Evolutionary conservation across 2,797 vertebrate species (phyloP), one percentile per base, ranked within the genome.

Genomic region (Leptatherina wallacei): DNA sequence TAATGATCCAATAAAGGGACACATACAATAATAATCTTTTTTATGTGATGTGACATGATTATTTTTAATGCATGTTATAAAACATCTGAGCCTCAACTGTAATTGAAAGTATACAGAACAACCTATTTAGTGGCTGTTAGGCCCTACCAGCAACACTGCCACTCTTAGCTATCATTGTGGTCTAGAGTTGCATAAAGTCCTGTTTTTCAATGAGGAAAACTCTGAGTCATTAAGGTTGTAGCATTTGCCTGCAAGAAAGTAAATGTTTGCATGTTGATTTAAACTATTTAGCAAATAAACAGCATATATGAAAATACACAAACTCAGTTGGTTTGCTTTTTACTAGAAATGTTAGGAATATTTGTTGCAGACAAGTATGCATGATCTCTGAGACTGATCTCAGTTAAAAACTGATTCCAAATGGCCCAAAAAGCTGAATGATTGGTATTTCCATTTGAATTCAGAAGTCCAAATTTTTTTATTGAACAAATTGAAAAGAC

Each of bases 21-120:
- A 65, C 12, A 18, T 47, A 4, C 11, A 27, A 65, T 58, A 18
- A 52, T 72, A 74, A 71, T 61, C 20, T 0, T 42, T 57, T 71
- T 69, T 16, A 59, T 71, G 6, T 64, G 9, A 58, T 63, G 51
- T 71, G 44, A 22, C 54, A 44, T 42, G 35, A 67, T 71, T 66
- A 36, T 54, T 69, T 71, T 22, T 18, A 61, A 18, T 55, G 30
- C 20, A 47, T 49, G 32, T 42, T 38, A 61, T 63, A 24, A 64
- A 70, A 71, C 60, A 52, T 13, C 13, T 36, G 18, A 74, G 20
- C 8, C 14, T 20, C 68, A 54, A 73, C 62, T 62, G 75, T 62
- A 47, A 33, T 33, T 71, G 11, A 63, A 30, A 65, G 22, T 54
- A 58, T 42, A 24, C 27, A 44, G 20, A 18, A 60, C 13, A 29